Base-by-base conservation (phyloP, 2,113 vertebrate species). In the Strigops habroptila region DNA sequence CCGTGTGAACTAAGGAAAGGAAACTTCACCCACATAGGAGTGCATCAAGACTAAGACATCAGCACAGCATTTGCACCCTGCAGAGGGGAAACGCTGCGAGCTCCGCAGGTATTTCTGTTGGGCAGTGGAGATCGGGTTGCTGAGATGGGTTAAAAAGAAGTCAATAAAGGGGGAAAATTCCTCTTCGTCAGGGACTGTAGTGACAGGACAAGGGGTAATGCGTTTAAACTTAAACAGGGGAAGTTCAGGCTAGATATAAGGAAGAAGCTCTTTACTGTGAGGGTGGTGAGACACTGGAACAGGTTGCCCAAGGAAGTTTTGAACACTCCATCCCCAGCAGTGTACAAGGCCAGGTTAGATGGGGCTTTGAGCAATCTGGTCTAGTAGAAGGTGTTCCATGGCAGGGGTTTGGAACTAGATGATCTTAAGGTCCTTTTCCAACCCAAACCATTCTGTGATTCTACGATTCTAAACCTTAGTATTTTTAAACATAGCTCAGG, bases 51-150 rank as follows among this genome's bases (percentile, higher is more conserved):
- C 10, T 48, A 13, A 41, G 2, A 10, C 2, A 49, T n/a, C 39
- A 77, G 27, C 52, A 37, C 28, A 59, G 39, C 30, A 25, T 68
- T 82, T 51, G 44, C 16, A 25, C 10, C 3, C 2, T 0, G 1
- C 16, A 33, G 49, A 84, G 41, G 37, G 18, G 31, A 78, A 53
- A n/a, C 9, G 6, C 28, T 0, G 0, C 0, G 1, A 53, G 8
- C 27, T 39, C 19, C 52, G 22, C 37, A 8, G 35, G 12, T 14
- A 14, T 25, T 67, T 90, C 43, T 87, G 13, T 8, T 37, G 33
- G 9, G 18, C 8, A 59, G 0, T 14, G 43, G 28, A 27, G 24
- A 76, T 43, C 13, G 19, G 33, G 6, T 33, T 31, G 12, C 3
- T 48, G n/a, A 70, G 25, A 14, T 6, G 63, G 17, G 7, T 69